Evolutionary conservation across 1,140 invertebrate genomes (phyloP).

Genomic region (Antheraea pernyi): DNA sequence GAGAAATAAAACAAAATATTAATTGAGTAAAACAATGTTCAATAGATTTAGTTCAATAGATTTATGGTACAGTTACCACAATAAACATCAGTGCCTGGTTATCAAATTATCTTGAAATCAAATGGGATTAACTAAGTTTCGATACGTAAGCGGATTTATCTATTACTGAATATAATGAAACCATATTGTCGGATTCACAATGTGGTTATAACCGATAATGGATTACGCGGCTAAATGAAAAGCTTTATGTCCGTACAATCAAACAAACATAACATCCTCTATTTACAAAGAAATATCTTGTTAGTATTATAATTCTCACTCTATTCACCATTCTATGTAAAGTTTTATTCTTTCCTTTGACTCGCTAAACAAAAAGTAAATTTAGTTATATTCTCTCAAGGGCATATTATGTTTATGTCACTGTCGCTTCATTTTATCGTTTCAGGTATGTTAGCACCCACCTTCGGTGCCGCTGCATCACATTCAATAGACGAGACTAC

Average conservation of each 20-base stretch:
- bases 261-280: background rate
- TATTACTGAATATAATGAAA: background rate
- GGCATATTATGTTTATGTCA: too few relatives aligned
- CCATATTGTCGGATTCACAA: background rate
- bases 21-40: background rate
- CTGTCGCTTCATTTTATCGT: too few relatives aligned
- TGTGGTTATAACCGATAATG: background rate
- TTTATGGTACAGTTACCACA: background rate
- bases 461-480: too few relatives aligned
- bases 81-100: background rate
- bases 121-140: background rate
- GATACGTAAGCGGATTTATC: background rate
- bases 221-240: background rate
- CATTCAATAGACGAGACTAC: too few relatives aligned
- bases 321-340: too few relatives aligned
- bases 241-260: background rate
- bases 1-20: too few relatives aligned
- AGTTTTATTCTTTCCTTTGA: too few relatives aligned
- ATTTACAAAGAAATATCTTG: background rate
- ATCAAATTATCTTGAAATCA: background rate
- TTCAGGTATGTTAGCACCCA: too few relatives aligned
- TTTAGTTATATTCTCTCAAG: too few relatives aligned
- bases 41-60: background rate
- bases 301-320: background rate
- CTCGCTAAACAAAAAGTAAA: too few relatives aligned